phyloP scores from a whole-genome alignment of 2,888 invertebrate species.

The Erebia aethiops region DNA sequence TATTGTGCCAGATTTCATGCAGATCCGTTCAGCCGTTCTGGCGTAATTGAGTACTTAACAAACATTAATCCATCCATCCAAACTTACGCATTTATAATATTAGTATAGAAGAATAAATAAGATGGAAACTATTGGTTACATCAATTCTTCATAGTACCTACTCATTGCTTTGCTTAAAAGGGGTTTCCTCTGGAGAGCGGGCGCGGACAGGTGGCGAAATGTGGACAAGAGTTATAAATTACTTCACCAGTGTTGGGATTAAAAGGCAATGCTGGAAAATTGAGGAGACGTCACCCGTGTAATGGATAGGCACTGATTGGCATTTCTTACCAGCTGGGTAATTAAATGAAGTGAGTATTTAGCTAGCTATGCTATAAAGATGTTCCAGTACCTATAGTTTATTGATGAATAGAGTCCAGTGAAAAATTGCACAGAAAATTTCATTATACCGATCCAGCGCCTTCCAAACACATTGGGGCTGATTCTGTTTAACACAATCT shows the following conservation, averaged over 20 bases:
- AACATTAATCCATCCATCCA: too few species aligned
- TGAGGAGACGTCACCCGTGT: conserved; percentile 24
- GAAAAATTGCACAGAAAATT: conserved; percentile 10
- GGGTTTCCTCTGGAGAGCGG: conserved; percentile 31
- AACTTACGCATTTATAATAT: too few species aligned
- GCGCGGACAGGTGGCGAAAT: conserved; percentile 39
- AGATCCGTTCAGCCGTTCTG: too few species aligned
- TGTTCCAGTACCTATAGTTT: too few species aligned
- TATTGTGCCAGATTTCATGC: too few species aligned
- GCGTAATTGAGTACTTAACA: too few species aligned
- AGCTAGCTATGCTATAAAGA: too few species aligned
- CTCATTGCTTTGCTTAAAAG: conserved; percentile 33
- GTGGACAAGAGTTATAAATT: conserved; percentile 35
- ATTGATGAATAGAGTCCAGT: background rate
- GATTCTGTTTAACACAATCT: too few species aligned
- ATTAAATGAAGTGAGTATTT: too few species aligned
- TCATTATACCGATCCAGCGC: conserved; percentile 8
- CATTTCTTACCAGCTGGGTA: background rate
- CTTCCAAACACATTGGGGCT: conserved; percentile 1
- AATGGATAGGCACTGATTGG: conserved; percentile 2
- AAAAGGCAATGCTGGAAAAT: conserved; percentile 33
- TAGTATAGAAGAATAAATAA: too few species aligned
- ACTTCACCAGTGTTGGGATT: conserved; percentile 33
- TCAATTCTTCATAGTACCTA: background rate
- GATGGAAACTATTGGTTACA: too few species aligned